phyloP scores from a whole-genome alignment of 2,797 vertebrate species.

The Menidia menidia region DNA sequence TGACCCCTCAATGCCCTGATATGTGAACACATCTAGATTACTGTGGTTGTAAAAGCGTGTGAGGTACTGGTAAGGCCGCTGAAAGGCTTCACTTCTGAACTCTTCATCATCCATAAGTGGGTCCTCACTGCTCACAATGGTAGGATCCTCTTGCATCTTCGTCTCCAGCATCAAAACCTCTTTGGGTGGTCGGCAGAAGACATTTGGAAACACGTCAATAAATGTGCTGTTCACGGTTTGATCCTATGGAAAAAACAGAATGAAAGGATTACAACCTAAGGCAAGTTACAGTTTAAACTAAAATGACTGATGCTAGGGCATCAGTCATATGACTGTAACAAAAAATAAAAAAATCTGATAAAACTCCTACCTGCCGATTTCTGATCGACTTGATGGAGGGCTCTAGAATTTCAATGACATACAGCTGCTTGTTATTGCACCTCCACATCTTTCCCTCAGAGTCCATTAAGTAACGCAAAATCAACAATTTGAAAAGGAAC shows the following conservation, averaged over 20 bases:
- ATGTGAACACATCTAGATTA: constrained; percentile 87
- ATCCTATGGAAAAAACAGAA: constrained; percentile 65
- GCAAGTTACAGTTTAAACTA: not conserved
- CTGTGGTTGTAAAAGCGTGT: constrained; percentile 78
- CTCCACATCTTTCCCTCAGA: constrained; percentile 91
- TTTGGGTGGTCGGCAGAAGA: constrained; percentile 91
- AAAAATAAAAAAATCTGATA: not conserved
- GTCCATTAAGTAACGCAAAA: constrained; percentile 90
- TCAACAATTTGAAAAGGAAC: constrained; percentile 93
- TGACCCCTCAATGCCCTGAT: constrained; percentile 83
- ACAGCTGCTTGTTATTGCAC: constrained; percentile 87
- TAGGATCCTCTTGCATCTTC: constrained; percentile 55
- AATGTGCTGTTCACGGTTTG: constrained; percentile 73
- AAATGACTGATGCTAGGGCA: not conserved
- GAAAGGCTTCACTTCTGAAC: constrained; percentile 89
- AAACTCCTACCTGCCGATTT: constrained; percentile 71
- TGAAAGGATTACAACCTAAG: not conserved
- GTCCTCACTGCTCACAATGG: constrained; percentile 38
- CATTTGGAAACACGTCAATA: constrained; percentile 89
- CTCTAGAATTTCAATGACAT: constrained; percentile 90
- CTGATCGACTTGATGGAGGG: constrained; percentile 47
- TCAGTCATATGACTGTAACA: constrained; percentile 1
- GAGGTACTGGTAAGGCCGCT: constrained; percentile 95
- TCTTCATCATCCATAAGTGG: constrained; percentile 89
- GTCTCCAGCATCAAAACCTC: constrained; percentile 86